These are phyloP conservation scores for Volucella inanis DNA, from an alignment of 2,888 invertebrate genomes.

Conservation along the genomic window DNA sequence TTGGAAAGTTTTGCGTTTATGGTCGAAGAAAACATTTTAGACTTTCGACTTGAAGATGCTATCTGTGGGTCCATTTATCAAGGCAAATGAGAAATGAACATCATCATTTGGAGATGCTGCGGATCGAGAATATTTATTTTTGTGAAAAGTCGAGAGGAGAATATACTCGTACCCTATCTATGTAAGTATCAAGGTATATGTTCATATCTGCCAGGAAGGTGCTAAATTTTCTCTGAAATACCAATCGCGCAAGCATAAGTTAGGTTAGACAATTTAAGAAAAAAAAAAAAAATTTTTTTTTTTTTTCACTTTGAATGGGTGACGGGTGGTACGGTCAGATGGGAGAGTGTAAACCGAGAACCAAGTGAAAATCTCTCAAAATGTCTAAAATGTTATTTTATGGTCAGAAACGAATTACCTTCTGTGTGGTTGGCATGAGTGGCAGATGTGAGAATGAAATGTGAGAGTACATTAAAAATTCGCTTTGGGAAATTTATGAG, in stretches of 20 bases:
- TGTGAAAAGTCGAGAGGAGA: constrained; percentile 40
- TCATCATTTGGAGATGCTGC: constrained; percentile 64
- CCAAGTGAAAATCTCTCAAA: constrained; percentile 44
- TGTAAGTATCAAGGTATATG: too few species aligned
- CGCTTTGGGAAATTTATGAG: constrained; percentile 68
- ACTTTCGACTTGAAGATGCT: constrained; percentile 58
- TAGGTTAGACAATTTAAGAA: constrained; percentile 28
- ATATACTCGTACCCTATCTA: background rate
- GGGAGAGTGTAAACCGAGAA: too few species aligned
- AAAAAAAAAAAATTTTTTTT: too few species aligned
- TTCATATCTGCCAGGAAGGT: constrained; percentile 17
- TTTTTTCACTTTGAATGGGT: background rate
- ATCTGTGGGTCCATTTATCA: constrained; percentile 72
- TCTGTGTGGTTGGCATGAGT: constrained; percentile 40
- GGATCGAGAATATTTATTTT: constrained; percentile 66
- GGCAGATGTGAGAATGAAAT: constrained; percentile 71
- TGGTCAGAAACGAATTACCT: constrained; percentile 67
- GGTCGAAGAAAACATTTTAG: constrained; percentile 53
- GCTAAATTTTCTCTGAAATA: constrained; percentile 39
- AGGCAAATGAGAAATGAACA: constrained; percentile 74
- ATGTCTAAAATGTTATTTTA: constrained; percentile 59
- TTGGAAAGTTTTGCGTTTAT: constrained; percentile 68
- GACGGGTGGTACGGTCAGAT: background rate
- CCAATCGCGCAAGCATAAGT: constrained; percentile 42
- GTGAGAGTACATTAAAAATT: constrained; percentile 72